phyloP scores from a whole-genome alignment of 2,113 vertebrate genomes.

The Muntiacus reevesi region DNA sequence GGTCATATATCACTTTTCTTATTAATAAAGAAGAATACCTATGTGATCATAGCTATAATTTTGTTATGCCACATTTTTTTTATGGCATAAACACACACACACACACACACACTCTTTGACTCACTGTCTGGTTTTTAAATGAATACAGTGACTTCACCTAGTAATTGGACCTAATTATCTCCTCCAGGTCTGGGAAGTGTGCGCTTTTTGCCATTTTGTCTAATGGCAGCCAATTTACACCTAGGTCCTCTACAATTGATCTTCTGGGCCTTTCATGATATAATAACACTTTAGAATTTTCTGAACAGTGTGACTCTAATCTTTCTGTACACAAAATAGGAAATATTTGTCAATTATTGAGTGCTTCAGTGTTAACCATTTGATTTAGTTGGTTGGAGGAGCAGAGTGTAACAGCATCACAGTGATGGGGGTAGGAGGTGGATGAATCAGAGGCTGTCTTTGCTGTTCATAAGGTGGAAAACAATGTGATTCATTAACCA shows the following conservation, averaged over 20 bases:
- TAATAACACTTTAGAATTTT: constrained; percentile 29
- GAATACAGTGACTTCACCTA: background rate
- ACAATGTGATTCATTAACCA: constrained; percentile 52
- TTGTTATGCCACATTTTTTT: background rate
- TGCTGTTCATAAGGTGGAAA: constrained; percentile 59
- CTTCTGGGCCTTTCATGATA: constrained; percentile 8
- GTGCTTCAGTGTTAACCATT: background rate
- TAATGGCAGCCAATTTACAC: constrained; percentile 24
- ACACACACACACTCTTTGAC: background rate
- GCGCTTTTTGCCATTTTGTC: background rate
- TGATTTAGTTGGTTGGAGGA: background rate
- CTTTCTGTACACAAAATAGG: background rate
- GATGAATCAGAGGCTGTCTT: constrained; percentile 41
- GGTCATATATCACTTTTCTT: background rate
- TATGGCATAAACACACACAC: background rate
- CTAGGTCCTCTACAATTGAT: background rate
- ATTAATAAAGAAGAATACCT: background rate
- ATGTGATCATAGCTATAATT: background rate
- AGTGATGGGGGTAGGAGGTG: background rate
- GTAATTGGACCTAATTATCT: constrained; percentile 38
- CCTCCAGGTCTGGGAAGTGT: background rate
- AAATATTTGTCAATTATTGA: background rate
- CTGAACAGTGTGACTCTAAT: background rate
- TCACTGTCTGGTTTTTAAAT: background rate
- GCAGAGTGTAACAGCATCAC: background rate